Conservation (phyloP, 2,113 vertebrate genomes). For the Copsychus sechellarum region DNA sequence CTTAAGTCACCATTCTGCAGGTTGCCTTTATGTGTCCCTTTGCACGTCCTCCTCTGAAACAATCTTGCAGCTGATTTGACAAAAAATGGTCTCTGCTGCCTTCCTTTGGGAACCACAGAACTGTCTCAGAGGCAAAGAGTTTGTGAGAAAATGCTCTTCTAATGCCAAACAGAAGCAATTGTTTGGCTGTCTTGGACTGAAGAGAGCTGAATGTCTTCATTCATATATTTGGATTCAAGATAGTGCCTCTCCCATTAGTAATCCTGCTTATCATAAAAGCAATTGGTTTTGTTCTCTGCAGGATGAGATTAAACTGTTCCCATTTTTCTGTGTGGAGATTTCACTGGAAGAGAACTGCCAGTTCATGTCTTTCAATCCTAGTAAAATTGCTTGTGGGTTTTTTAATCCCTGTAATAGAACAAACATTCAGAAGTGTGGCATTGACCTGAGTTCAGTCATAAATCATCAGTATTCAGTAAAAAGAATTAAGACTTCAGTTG, state of each 20-base stretch:
- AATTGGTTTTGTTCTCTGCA: not conserved
- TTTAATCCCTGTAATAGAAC: not conserved
- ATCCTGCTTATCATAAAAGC: not conserved
- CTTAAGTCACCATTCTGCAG: not conserved
- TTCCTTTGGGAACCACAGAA: not conserved
- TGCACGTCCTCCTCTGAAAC: not conserved
- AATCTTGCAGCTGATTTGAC: not conserved
- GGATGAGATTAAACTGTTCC: not conserved
- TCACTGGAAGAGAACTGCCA: not conserved
- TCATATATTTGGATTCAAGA: not conserved
- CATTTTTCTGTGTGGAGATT: not conserved
- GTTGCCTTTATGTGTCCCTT: not conserved
- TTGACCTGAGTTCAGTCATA: not conserved
- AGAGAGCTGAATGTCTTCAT: not conserved
- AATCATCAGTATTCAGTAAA: not conserved
- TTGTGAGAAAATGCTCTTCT: not conserved
- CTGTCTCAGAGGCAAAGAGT: not conserved
- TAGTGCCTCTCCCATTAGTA: not conserved
- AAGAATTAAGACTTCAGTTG: not conserved
- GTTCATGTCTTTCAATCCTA: not conserved
- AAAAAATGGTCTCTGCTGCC: not conserved
- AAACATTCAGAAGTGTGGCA: not conserved
- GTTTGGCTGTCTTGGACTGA: not conserved
- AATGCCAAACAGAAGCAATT: not conserved
- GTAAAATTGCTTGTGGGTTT: not conserved